A percentile compares a stretch with the other conserved stretches of the same genome.
phyloP scores from a whole-genome alignment of 2,113 vertebrate genomes.

The Amblyopsis rosae region DNA sequence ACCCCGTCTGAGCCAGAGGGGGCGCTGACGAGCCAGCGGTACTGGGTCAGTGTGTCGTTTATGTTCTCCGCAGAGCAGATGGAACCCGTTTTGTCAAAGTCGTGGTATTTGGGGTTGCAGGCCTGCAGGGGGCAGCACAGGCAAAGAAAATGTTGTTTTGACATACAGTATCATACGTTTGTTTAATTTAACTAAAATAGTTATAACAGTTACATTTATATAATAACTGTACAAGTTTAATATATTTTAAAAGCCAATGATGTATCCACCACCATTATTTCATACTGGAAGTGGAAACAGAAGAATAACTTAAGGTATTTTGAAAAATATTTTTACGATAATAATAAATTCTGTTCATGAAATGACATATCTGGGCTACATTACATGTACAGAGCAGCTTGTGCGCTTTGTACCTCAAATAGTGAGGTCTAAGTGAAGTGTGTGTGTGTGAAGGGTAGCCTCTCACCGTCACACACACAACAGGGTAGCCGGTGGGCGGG shows the following conservation, averaged over 20 bases:
- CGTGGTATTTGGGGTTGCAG: slow-evolving; percentile 83
- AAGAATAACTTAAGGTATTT: not conserved
- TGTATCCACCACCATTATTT: too few species aligned
- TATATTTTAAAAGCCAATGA: too few species aligned
- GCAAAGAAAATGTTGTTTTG: not conserved
- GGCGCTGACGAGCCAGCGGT: slow-evolving; percentile 82
- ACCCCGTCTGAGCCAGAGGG: slow-evolving; percentile 80
- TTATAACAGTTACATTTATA: not conserved
- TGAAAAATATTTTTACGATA: too few species aligned
- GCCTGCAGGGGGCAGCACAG: slow-evolving; percentile 58
- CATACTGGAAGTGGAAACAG: not conserved
- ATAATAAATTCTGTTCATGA: too few species aligned
- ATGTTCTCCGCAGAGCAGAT: slow-evolving; percentile 82
- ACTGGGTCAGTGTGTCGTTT: slow-evolving; percentile 82
- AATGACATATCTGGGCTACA: too few species aligned
- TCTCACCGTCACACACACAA: slow-evolving; percentile 80
- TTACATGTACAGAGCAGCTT: not conserved
- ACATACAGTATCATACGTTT: not conserved
- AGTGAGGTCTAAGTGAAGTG: not conserved
- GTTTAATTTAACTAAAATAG: not conserved
- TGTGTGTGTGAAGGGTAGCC: not conserved
- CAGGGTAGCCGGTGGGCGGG: slow-evolving; percentile 77
- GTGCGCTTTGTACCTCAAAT: not conserved
- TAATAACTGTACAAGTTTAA: too few species aligned
- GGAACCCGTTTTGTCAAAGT: slow-evolving; percentile 84